Base-by-base conservation (phyloP, 2,113 vertebrate genomes). In the Leiothrix lutea region DNA sequence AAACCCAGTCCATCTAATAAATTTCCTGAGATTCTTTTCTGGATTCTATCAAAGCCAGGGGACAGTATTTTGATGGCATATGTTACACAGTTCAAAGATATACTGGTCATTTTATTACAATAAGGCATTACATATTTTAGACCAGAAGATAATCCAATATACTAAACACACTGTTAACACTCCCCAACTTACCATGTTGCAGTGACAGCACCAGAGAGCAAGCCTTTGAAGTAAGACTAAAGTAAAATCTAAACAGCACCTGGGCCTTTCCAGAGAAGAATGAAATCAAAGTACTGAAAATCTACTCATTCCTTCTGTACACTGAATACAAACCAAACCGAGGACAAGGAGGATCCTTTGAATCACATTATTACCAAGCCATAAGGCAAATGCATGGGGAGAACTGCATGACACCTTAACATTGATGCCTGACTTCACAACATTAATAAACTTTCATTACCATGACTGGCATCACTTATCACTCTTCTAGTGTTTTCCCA, bases 291-390 rank as follows among this genome's bases (percentile, higher is more conserved):
- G 36, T 51, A 65, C 36, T 45, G n/a, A 56, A 65, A 84, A 89
- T 51, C 60, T 84, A 12, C 14, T 56, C 16, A 13, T 47, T 57
- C 47, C 28, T 84, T 71, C 84, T 89, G 48, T 26, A 65, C 26
- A 66, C 24, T 38, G 44, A 89, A 44, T 17, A 71, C 3, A 80
- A 89, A 56, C 13, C n/a, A 40, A n/a, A 45, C 1, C 14, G 62
- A 69, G 29, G 45, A 53, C 2, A 10, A 9, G 9, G 23, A 31
- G 12, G 45, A 73, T 86, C 58, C 88, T 88, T 13, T 25, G 48
- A 53, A 67, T 50, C 14, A 3, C 33, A 20, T 50, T n/a, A 66
- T 61, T 24, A 80, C 8, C 0, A 0, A 85, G 21, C 50, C 24
- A 35, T 25, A 36, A 86, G 5, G 79, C 14, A 70, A 28, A 21